phyloP scores from a whole-genome alignment of 2,888 invertebrate species.

The Autographa pulchrina region DNA sequence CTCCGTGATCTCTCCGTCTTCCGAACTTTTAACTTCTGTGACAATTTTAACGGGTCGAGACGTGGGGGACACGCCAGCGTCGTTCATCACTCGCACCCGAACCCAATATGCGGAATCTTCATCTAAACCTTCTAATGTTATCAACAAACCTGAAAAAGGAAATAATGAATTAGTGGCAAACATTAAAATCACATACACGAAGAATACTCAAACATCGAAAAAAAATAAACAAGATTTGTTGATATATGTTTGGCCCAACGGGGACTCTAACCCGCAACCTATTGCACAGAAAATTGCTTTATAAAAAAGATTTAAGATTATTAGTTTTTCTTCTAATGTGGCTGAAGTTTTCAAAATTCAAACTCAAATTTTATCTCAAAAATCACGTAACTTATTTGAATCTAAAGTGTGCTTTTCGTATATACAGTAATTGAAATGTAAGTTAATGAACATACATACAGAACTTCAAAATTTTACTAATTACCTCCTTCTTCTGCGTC shows the following conservation, averaged over 20 bases:
- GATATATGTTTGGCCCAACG: no score
- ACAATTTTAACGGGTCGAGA: slow-evolving; percentile 62
- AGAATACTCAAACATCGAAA: no score
- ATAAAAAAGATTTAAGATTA: no score
- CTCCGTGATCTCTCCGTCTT: not conserved
- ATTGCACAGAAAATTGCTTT: no score
- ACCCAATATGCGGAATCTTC: slow-evolving; percentile 74
- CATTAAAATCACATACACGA: no score
- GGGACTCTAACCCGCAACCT: no score
- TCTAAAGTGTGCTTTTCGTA: no score
- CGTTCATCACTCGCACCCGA: slow-evolving; percentile 71
- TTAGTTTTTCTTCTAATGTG: no score
- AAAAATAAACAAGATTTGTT: no score
- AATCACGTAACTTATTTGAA: no score
- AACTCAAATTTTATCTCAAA: no score
- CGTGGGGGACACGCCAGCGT: slow-evolving; percentile 75
- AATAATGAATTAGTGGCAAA: not conserved
- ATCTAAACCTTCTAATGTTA: slow-evolving; percentile 64
- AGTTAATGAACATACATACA: not conserved
- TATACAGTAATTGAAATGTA: not conserved
- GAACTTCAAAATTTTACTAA: slow-evolving; percentile 6
- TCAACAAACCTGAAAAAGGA: slow-evolving; percentile 60
- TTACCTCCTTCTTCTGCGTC: slow-evolving; percentile 42
- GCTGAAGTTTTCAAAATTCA: no score
- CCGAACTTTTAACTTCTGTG: slow-evolving; percentile 46